Conservation (phyloP, 1,140 invertebrate genomes). For the Yoshiicerus persimilis region DNA sequence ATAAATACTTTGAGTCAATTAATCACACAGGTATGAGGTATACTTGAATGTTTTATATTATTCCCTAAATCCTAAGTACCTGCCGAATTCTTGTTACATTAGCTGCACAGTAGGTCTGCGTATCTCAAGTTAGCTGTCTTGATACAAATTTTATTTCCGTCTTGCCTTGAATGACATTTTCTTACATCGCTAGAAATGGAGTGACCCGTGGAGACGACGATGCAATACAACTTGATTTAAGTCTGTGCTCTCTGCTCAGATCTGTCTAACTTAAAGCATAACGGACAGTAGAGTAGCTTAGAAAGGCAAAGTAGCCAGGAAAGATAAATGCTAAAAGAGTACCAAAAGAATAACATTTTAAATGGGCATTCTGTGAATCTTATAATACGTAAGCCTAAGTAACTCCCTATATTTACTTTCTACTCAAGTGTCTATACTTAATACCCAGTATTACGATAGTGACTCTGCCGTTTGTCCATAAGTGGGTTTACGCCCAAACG, state of each 20-base stretch:
- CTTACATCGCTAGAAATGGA: background rate
- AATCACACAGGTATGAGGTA: too few species aligned
- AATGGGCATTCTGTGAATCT: background rate
- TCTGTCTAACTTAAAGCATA: background rate
- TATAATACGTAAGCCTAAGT: background rate
- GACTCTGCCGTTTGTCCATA: slow-evolving; percentile 1
- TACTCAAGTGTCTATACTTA: background rate
- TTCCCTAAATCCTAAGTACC: too few species aligned
- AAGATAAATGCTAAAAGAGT: background rate
- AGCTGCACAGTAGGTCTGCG: too few species aligned
- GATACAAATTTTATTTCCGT: background rate
- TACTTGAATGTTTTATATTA: too few species aligned
- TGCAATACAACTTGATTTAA: background rate
- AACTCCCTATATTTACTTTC: background rate
- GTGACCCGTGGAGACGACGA: background rate
- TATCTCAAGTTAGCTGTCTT: too few species aligned
- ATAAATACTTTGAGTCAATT: too few species aligned
- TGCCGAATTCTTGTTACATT: too few species aligned
- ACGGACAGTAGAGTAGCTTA: background rate
- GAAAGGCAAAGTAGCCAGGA: background rate
- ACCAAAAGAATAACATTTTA: background rate
- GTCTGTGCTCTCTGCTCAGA: background rate
- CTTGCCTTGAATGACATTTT: background rate
- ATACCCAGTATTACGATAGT: too few species aligned
- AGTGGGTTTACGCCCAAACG: slow-evolving; percentile 34